Conservation (phyloP, 1,140 invertebrate genomes). For the Delia radicum region DNA sequence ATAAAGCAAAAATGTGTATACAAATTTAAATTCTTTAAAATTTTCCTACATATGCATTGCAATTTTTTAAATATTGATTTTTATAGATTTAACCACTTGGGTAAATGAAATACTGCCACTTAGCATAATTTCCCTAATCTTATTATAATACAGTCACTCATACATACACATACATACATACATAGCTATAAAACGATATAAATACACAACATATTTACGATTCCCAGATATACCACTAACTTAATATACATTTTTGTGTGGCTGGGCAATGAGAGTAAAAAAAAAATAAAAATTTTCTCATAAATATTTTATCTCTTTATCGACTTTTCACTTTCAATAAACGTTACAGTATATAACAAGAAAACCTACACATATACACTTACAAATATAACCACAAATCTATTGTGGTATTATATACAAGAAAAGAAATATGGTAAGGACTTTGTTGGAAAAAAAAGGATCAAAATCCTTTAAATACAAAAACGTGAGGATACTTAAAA, state of each 20-base stretch:
- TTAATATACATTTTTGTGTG: background rate
- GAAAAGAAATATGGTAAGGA: background rate
- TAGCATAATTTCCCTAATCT: conserved; percentile 9
- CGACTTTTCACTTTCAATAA: conserved; percentile 22
- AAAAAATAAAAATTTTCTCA: background rate
- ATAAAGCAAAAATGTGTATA: too few species aligned
- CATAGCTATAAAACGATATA: too few species aligned
- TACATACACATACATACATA: background rate
- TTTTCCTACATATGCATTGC: too few species aligned
- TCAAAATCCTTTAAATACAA: conserved; percentile 8
- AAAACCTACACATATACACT: background rate
- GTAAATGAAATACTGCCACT: conserved; percentile 12
- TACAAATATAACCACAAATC: background rate
- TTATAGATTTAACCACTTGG: background rate
- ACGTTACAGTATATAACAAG: background rate
- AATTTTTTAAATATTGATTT: background rate
- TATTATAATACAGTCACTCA: background rate
- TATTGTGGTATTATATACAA: background rate
- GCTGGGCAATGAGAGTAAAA: background rate
- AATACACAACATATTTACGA: background rate
- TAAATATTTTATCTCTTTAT: conserved; percentile 23
- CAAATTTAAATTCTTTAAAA: background rate
- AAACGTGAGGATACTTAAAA: conserved; percentile 15
- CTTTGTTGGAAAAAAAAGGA: background rate
- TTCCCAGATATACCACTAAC: conserved; percentile 2